Evolutionary conservation across 53 echinoderm and acorn worm genomes (phyloP), one percentile per base, ranked within the genome.

Genomic region (Hippasteria phrygiana): DNA sequence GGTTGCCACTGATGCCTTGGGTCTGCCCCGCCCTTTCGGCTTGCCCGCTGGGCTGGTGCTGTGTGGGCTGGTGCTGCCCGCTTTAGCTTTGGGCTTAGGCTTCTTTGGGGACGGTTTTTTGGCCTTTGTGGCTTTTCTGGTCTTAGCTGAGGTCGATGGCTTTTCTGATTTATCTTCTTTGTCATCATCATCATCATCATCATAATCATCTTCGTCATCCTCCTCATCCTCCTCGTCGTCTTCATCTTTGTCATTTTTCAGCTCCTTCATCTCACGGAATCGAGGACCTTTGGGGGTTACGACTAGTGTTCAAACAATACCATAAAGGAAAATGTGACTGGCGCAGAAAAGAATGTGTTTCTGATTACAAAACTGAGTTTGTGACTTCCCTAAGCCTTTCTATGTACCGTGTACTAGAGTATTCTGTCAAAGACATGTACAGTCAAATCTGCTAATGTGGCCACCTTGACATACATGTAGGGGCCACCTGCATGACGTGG

Each of bases 231-330:
- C 72, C 3, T 91, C 87, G 10, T 88, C 88, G 20, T 79, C 88
- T 1, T 77, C 78, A 9, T 42, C 87, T 26, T 78, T 16, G 2
- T 33, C 82, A 46, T 10, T 24, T 34, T 64, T 65, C 12, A 85
- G 53, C 14, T 85, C 85, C 70, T 85, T 75, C 88, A 74, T 88
- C 43, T 88, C 88, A 41, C 59, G 75, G 59, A 88, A 88, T 75
- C 88, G 22, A 27, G 71, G 85, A 75, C 71, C 88, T 88, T 17
- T 10, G 18, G 35, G 8, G 14, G 56, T n/a, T n/a, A n/a, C n/a
- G n/a, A n/a, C n/a, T n/a, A n/a, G n/a, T n/a, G n/a, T n/a, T n/a
- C n/a, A n/a, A n/a, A n/a, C n/a, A n/a, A n/a, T n/a, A n/a, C n/a
- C n/a, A n/a, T n/a, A n/a, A n/a, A n/a, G n/a, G n/a, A n/a, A n/a